Percentiles rank a stretch among this genome's conserved stretches.
These are phyloP conservation scores for Myoxocephalus aenaeus DNA, from an alignment of 2,797 vertebrate species.

Conservation along the genomic window DNA sequence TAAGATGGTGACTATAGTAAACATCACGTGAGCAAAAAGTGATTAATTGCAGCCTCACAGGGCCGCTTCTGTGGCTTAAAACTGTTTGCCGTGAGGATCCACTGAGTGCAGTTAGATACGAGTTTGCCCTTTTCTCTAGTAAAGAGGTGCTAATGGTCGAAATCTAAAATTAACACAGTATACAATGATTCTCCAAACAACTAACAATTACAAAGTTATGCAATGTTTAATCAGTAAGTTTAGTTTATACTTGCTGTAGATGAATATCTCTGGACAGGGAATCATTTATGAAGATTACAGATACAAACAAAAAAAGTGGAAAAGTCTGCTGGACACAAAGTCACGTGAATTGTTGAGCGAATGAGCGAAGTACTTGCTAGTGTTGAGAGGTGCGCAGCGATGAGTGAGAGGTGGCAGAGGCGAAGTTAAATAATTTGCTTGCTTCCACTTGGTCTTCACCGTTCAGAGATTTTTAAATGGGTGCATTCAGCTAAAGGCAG, in stretches of 20 bases:
- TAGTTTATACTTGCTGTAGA: not conserved
- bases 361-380: not conserved
- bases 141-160: not conserved
- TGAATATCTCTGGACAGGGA: not conserved
- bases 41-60: not conserved
- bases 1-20: not conserved
- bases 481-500: slow-evolving; percentile 16
- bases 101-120: not conserved
- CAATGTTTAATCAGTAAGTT: not conserved
- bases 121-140: not conserved
- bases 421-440: not conserved
- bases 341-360: not conserved
- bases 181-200: not conserved
- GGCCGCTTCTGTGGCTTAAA: not conserved
- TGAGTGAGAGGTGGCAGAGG: not conserved
- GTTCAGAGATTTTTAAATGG: not conserved
- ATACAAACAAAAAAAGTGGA: not conserved
- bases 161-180: not conserved
- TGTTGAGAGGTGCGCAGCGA: not conserved
- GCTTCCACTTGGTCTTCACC: not conserved
- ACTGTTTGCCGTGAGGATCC: not conserved
- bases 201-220: not conserved
- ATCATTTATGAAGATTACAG: not conserved
- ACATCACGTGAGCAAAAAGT: not conserved
- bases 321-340: not conserved